Evolutionary conservation across 2,797 vertebrate species (phyloP).

Genomic region (Ispidina lecontei): DNA sequence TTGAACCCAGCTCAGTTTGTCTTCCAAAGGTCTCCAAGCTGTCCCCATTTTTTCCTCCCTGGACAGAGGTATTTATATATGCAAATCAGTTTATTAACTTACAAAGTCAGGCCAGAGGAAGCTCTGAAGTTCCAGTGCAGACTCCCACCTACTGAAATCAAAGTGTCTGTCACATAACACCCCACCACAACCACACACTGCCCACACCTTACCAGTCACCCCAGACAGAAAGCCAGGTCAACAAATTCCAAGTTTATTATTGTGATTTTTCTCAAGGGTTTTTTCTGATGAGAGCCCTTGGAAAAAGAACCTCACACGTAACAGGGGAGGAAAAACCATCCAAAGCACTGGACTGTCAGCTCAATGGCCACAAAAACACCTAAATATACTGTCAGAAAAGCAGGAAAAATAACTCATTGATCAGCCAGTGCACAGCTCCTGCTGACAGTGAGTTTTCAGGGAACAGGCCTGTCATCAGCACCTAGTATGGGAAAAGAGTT

Average conservation of each 20-base stretch:
- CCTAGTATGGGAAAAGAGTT: not conserved
- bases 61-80: not conserved
- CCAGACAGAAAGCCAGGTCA: not conserved
- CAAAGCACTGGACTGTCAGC: not conserved
- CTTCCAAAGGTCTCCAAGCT: not conserved
- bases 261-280: not conserved
- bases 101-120: not conserved
- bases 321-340: not conserved
- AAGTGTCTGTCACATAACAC: not conserved
- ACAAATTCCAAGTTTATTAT: not conserved
- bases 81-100: not conserved
- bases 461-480: not conserved
- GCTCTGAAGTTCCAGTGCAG: not conserved
- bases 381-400: not conserved
- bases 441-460: not conserved
- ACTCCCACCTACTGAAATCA: not conserved
- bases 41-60: not conserved
- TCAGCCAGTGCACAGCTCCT: not conserved
- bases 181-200: not conserved
- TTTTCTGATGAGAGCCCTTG: not conserved
- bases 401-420: not conserved
- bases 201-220: not conserved
- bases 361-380: not conserved
- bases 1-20: not conserved
- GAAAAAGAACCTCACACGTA: not conserved